Conservation (phyloP, 53 echinoderm and acorn worm species). For the Arbacia lixula region DNA sequence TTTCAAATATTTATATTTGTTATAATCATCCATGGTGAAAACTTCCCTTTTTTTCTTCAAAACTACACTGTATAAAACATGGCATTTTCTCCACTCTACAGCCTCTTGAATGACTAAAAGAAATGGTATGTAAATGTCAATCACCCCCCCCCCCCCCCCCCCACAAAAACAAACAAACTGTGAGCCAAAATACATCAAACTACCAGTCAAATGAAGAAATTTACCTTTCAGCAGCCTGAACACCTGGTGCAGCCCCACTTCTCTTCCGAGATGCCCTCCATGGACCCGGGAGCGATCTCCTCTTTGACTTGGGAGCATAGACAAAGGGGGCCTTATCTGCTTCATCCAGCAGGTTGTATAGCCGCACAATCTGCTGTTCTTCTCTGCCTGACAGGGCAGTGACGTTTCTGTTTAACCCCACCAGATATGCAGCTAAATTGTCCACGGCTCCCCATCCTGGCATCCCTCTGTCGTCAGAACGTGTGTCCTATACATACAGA, state of each 20-base stretch:
- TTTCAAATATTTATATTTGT: too few relatives aligned
- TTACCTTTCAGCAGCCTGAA: constrained; percentile 55
- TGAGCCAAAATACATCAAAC: too few relatives aligned
- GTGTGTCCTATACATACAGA: constrained; percentile 11
- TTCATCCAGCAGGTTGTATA: constrained; percentile 23
- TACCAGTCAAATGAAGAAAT: not conserved
- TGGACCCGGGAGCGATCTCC: constrained; percentile 15
- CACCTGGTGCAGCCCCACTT: constrained; percentile 59
- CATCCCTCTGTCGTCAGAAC: constrained; percentile 24
- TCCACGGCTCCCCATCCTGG: constrained; percentile 65
- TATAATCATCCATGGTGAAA: too few relatives aligned
- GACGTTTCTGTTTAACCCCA: constrained; percentile 31
- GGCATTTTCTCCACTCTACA: too few relatives aligned
- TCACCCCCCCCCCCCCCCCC: too few relatives aligned
- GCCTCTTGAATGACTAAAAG: too few relatives aligned
- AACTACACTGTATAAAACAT: too few relatives aligned
- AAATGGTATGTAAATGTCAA: too few relatives aligned
- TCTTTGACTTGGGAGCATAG: constrained; percentile 30
- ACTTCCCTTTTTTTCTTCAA: too few relatives aligned
- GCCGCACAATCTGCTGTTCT: not conserved
- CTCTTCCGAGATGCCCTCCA: constrained; percentile 59
- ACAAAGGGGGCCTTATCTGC: constrained; percentile 39
- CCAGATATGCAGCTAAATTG: constrained; percentile 45
- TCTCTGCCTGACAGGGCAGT: constrained; percentile 44
- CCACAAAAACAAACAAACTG: too few relatives aligned